Evolutionary conservation across 2,888 invertebrate genomes (phyloP).

Genomic region (Tipula lateralis): DNA sequence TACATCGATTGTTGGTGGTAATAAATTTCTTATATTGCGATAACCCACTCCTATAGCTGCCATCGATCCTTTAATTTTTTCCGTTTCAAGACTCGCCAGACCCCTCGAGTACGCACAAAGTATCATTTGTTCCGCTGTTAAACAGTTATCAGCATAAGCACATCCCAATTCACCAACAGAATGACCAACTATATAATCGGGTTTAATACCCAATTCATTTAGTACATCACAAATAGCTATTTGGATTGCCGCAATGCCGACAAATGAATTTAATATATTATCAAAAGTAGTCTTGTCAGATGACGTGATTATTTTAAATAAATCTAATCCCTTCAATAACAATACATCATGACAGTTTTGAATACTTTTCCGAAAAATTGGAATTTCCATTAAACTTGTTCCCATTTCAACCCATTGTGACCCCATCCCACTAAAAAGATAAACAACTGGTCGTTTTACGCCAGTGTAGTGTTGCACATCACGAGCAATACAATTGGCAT

Average conservation of each 20-base stretch:
- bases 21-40: conserved; percentile 53
- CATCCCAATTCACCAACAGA: conserved; percentile 94
- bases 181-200: conserved; percentile 79
- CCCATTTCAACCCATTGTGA: conserved; percentile 87
- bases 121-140: conserved; percentile 82
- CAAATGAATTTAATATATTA: conserved; percentile 64
- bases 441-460: conserved; percentile 70
- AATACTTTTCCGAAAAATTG: conserved; percentile 68
- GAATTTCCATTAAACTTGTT: conserved; percentile 65
- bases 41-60: conserved; percentile 74
- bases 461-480: conserved; percentile 60
- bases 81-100: conserved; percentile 64
- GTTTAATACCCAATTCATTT: conserved; percentile 55
- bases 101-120: conserved; percentile 80
- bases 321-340: conserved; percentile 57
- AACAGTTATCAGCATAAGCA: conserved; percentile 89
- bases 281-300: conserved; percentile 58
- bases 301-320: conserved; percentile 60
- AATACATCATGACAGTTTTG: conserved; percentile 56
- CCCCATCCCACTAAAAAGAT: conserved; percentile 88
- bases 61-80: conserved; percentile 74
- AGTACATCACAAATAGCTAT: conserved; percentile 62
- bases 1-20: conserved; percentile 72
- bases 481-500: conserved; percentile 50
- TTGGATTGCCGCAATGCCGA: conserved; percentile 68